Base-by-base conservation (phyloP, 2,797 vertebrate genomes). In the Danio tinwini region DNA sequence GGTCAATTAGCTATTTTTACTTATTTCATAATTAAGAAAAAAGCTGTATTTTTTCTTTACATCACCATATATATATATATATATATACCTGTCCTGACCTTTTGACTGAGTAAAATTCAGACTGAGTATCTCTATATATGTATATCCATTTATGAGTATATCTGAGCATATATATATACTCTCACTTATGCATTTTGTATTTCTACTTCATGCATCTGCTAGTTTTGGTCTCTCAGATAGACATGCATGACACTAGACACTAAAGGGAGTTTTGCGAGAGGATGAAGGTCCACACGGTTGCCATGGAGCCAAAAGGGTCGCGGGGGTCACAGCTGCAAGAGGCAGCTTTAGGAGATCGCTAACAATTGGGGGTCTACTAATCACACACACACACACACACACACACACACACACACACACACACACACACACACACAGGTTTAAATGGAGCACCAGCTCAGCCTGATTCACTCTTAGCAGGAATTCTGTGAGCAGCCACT, bases 301-400 rank as follows among this genome's bases (percentile, higher is more conserved):
- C 85, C 82, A 86, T 84, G 85, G 81, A 65, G 64, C 47, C 74
- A 62, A 7, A 7, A 69, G 71, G 85, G 85, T 84, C 82, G 40
- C 16, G 49, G 53, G 78, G 85, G 82, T 86, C 85, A 81, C 85
- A 86, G 85, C 85, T 86, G 85, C 82, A 86, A 86, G 85, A 81
- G 83, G 77, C 82, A 82, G 82, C 80, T 86, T 86, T 86, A 84
- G 78, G 82, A 81, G 78, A 82, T 84, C 78, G 77, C 14, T 44
- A 84, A 82, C 80, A 83, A 82, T 76, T 71, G 84, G 82, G 56
- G 84, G 77, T 81, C 74, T 64, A 29, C 69, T 85, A 85, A 85
- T 86, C 83, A 83, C 80, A 71, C 81, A 69, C 73, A 74, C 52
- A 39, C 68, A 73, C 62, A 63, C 69, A 61, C 39, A 81, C n/a